phyloP scores from a whole-genome alignment of 2,888 invertebrate genomes.

The Ethmia dodecea region DNA sequence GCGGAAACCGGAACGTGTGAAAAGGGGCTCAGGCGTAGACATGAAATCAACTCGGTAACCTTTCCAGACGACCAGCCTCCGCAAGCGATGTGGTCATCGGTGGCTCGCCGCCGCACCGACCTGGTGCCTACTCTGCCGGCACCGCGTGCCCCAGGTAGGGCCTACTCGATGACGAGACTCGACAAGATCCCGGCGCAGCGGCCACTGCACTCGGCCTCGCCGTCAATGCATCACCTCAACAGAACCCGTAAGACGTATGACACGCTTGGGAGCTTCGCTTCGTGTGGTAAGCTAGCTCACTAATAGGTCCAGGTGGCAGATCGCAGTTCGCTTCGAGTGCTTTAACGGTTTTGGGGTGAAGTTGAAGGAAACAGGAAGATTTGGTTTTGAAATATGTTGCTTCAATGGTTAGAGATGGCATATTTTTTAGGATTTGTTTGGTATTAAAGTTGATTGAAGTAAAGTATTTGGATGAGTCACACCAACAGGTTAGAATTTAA shows the following conservation, averaged over 20 bases:
- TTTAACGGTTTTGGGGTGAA: not conserved
- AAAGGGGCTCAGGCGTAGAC: no score
- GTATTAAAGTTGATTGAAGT: no score
- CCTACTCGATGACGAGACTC: constrained; percentile 95
- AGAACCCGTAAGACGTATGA: constrained; percentile 28
- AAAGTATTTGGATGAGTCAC: no score
- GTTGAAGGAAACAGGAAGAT: not conserved
- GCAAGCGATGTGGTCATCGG: constrained; percentile 84
- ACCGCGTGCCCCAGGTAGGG: constrained; percentile 81
- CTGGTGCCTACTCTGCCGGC: constrained; percentile 92
- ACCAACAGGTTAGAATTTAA: no score
- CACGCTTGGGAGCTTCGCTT: constrained; percentile 13
- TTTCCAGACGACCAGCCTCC: constrained; percentile 51
- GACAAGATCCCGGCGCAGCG: constrained; percentile 72
- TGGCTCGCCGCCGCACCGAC: constrained; percentile 92
- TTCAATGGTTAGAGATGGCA: not conserved
- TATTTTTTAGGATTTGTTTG: no score
- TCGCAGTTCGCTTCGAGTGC: not conserved
- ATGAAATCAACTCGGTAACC: not conserved
- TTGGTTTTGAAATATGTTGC: not conserved
- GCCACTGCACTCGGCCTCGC: constrained; percentile 43
- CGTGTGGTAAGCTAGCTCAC: no score
- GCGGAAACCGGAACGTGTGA: no score
- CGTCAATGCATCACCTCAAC: constrained; percentile 57
- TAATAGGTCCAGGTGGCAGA: no score